Conservation (phyloP, 2,797 vertebrate genomes). For the Gymnodraco acuticeps region DNA sequence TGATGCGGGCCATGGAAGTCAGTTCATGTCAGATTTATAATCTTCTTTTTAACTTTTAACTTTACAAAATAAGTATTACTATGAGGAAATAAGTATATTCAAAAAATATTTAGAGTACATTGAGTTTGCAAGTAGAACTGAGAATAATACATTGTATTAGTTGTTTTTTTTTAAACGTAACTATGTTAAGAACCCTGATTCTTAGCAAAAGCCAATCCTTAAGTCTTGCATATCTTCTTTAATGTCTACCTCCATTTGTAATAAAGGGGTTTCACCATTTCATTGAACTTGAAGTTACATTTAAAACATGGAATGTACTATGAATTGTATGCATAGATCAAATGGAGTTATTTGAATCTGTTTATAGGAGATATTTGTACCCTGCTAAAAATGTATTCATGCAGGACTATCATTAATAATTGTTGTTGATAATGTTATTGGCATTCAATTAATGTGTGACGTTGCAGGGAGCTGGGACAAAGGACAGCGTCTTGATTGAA, state of each 20-base stretch:
- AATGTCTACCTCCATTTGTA: too few relatives aligned
- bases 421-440: not conserved
- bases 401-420: not conserved
- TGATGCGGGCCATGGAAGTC: constrained; percentile 85
- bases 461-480: constrained; percentile 84
- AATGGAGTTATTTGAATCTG: not conserved
- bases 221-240: too few relatives aligned
- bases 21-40: not conserved
- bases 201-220: too few relatives aligned
- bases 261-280: too few relatives aligned
- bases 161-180: too few relatives aligned
- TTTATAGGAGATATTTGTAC: not conserved
- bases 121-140: not conserved
- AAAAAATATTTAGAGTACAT: not conserved
- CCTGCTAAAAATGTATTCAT: not conserved
- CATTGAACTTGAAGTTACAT: too few relatives aligned
- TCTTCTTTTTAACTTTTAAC: too few relatives aligned
- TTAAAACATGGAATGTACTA: too few relatives aligned
- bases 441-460: constrained; percentile 1
- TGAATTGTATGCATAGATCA: not conserved
- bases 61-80: not conserved
- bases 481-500: constrained; percentile 82
- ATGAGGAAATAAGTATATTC: not conserved
- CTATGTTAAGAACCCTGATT: too few relatives aligned
- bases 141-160: too few relatives aligned